Evolutionary conservation across 2,113 vertebrate species (phyloP).

Genomic region (Leucopsar rothschildi): DNA sequence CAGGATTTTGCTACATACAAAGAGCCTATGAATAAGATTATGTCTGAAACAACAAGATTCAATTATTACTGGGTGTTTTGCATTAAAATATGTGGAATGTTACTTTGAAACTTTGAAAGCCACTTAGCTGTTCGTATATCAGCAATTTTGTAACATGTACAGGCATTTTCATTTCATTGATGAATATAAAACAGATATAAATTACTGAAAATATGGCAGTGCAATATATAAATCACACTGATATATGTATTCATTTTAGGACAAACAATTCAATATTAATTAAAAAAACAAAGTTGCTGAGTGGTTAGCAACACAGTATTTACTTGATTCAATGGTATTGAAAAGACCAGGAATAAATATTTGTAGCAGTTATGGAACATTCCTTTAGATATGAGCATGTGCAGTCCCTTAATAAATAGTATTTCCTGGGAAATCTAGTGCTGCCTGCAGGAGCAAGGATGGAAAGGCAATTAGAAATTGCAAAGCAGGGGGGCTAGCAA

Average conservation of each 20-base stretch:
- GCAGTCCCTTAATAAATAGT: background rate
- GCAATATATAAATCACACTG: background rate
- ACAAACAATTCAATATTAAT: background rate
- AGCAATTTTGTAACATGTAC: background rate
- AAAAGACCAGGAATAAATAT: background rate
- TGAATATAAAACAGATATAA: background rate
- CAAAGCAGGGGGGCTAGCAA: background rate
- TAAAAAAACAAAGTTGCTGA: background rate
- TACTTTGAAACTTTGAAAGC: background rate
- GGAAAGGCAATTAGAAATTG: background rate
- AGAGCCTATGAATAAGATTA: background rate
- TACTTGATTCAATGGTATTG: background rate
- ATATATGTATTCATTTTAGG: rapidly evolving
- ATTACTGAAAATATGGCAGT: background rate
- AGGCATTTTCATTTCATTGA: background rate
- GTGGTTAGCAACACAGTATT: background rate
- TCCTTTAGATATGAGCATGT: rapidly evolving
- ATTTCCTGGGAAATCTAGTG: background rate
- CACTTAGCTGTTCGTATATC: background rate
- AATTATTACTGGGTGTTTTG: background rate
- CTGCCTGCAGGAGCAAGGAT: background rate
- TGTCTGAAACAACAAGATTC: background rate
- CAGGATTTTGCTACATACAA: background rate
- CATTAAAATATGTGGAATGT: background rate
- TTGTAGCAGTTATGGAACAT: background rate